Evolutionary conservation across 2,113 vertebrate species (phyloP), one percentile per base, ranked within the genome.

Genomic region (Echinops telfairi): DNA sequence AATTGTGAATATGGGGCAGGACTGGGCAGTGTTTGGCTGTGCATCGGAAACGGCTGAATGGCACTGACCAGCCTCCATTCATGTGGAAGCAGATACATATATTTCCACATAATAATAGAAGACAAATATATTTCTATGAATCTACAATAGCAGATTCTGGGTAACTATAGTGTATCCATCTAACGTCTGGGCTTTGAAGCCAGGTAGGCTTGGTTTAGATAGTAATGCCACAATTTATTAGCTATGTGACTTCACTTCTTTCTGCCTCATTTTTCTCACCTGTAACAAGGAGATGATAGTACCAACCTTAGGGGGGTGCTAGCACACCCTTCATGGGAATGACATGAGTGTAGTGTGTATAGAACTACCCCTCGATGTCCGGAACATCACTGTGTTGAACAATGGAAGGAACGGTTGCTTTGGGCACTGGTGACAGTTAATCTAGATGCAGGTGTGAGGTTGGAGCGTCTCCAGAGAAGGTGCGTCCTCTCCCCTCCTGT

Each of bases 401-500:
- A 53, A 53, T 53, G 47, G 10, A 53, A 53, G 47, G 47, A 40
- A 53, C 47, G 12, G 1, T 14, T 53, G 47, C 82, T 78, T 33
- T 79, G 71, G 19, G 40, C 27, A n/a, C 19, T 0, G 7, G 31
- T 62, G 57, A 53, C 47, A 53, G 6, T 83, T 36, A 76, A 20
- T 36, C 66, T 88, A 38, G 66, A 84, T 92, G 73, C n/a, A 23
- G 20, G 47, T 79, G 5, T 47, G 1, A 27, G 31, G 22, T 29
- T 7, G 22, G 53, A 27, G 4, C 16, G 14, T 66, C 23, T 23
- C 88, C 36, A 76, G 57, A 60, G 70, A 83, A 29, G 33, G 38
- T 29, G 2, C 0, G 0, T 11, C 33, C 1, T 78, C 76, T 58
- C 9, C 31, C 66, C 10, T n/a, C 68, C 68, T 6, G 31, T 5